Percentiles rank a stretch among this genome's conserved stretches.
These are phyloP conservation scores for Ethmia dodecea DNA, from an alignment of 2,888 invertebrate genomes.

Conservation along the genomic window DNA sequence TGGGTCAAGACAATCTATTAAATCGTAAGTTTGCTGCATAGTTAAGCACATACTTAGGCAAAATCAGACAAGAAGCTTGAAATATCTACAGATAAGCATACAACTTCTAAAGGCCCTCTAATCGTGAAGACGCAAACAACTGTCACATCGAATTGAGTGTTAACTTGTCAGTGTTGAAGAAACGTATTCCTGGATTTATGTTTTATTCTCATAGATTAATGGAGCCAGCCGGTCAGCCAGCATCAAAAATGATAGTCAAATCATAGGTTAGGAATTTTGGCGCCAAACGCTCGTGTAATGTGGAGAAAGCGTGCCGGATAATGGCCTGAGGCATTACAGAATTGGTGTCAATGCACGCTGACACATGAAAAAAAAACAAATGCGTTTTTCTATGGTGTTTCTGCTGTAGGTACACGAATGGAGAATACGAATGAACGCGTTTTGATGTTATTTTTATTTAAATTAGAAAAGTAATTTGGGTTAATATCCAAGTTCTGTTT, in stretches of 20 bases:
- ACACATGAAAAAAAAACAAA: slow-evolving; percentile 27
- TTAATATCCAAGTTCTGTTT: too few species aligned
- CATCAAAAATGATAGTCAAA: slow-evolving; percentile 24
- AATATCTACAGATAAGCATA: slow-evolving; percentile 31
- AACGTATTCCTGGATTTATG: not conserved
- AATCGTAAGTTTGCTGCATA: slow-evolving; percentile 37
- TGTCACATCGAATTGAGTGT: not conserved
- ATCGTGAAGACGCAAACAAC: slow-evolving; percentile 20
- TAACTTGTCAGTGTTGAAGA: slow-evolving; percentile 2
- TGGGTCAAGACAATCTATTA: slow-evolving; percentile 60
- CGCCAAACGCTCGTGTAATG: slow-evolving; percentile 45
- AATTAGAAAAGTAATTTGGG: too few species aligned
- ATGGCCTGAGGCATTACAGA: slow-evolving; percentile 39
- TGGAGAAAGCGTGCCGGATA: slow-evolving; percentile 53
- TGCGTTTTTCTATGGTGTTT: slow-evolving; percentile 11
- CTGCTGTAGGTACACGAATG: not conserved
- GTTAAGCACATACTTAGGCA: slow-evolving; percentile 30
- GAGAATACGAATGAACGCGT: too few species aligned
- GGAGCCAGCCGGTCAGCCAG: not conserved
- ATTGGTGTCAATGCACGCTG: slow-evolving; percentile 42
- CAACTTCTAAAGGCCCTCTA: slow-evolving; percentile 20
- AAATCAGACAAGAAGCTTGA: slow-evolving; percentile 25
- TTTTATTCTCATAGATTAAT: not conserved
- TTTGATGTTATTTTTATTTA: too few species aligned
- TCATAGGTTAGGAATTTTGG: slow-evolving; percentile 60